Evolutionary conservation across 2,888 invertebrate species (phyloP).

Genomic region (Alloscopus bannaensis): DNA sequence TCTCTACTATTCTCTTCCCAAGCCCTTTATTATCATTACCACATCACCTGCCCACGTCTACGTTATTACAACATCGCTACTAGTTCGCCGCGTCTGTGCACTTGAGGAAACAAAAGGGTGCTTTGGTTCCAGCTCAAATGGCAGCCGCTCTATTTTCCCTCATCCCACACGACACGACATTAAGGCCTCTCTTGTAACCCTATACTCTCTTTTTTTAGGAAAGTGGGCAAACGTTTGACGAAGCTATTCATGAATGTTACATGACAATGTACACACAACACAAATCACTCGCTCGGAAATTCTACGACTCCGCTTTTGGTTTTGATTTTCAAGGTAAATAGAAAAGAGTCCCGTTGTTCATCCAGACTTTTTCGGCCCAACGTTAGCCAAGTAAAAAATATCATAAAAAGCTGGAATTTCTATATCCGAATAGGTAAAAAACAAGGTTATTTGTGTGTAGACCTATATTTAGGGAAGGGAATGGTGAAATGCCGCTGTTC

Average conservation of each 20-base stretch:
- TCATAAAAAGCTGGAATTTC: conserved; percentile 19
- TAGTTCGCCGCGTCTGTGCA: background rate
- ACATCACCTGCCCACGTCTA: conserved; percentile 39
- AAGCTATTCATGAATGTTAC: no score
- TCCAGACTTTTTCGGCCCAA: background rate
- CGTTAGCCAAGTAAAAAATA: background rate
- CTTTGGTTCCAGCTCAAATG: conserved; percentile 24
- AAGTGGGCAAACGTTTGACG: no score
- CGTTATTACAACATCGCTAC: conserved; percentile 1
- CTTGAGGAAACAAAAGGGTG: conserved; percentile 27
- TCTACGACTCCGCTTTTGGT: background rate
- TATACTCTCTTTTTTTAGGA: background rate
- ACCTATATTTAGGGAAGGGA: background rate
- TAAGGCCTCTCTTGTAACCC: conserved; percentile 21
- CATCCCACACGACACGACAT: conserved; percentile 22
- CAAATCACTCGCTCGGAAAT: no score
- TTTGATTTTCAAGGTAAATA: conserved; percentile 49
- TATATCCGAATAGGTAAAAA: conserved; percentile 2
- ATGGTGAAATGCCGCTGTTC: conserved; percentile 22
- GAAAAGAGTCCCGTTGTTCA: conserved; percentile 13
- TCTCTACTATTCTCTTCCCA: no score
- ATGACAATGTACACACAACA: no score
- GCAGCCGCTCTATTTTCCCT: background rate
- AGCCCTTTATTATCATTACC: conserved; percentile 27
- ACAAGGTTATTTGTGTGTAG: background rate